Percentiles rank a stretch among this genome's conserved stretches.
Conservation (phyloP, 2,888 invertebrate genomes). For the Temnothorax rugatulus region DNA sequence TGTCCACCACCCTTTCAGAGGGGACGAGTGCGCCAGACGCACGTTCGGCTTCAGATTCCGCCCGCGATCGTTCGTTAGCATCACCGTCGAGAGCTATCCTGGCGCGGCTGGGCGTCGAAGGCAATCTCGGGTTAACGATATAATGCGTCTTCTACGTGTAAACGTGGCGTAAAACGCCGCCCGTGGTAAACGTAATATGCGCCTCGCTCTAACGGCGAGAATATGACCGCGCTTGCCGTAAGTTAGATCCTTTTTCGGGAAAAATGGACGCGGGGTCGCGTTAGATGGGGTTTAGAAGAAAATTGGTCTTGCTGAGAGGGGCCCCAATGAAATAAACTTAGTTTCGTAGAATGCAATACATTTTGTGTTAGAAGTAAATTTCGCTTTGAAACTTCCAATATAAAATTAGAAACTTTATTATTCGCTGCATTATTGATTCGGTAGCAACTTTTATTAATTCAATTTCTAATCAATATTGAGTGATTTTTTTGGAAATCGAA, state of each 20-base stretch:
- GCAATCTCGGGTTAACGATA: conserved; percentile 26
- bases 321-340: background rate
- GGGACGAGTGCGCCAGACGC: background rate
- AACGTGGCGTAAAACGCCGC: conserved; percentile 6
- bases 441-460: background rate
- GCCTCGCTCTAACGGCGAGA: background rate
- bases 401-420: background rate
- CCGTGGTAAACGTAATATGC: background rate
- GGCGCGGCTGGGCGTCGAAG: background rate
- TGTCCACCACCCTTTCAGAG: conserved; percentile 20
- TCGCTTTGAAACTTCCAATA: background rate
- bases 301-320: background rate
- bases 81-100: background rate
- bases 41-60: background rate
- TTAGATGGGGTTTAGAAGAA: background rate
- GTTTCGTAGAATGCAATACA: background rate
- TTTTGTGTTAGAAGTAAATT: conserved; percentile 5
- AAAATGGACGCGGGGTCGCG: background rate
- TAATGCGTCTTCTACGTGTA: conserved; percentile 26
- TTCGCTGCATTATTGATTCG: background rate
- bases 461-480: background rate
- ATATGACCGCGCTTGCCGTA: background rate
- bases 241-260: background rate
- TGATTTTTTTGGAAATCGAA: background rate
- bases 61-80: background rate